Conservation (phyloP, 2,888 invertebrate genomes). For the Nemurella pictetii region DNA sequence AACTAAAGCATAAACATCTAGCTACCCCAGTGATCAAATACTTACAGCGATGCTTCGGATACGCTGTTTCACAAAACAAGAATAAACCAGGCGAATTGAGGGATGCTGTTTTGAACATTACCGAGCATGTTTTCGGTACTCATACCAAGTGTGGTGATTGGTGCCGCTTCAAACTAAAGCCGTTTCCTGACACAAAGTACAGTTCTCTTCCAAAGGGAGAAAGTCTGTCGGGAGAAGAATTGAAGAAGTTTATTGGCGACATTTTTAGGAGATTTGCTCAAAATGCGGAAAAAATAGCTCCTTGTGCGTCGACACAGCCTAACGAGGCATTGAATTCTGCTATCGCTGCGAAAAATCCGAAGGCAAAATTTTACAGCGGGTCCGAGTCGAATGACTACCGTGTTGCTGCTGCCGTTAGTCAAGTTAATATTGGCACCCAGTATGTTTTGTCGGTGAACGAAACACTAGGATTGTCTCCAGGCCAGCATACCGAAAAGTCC, state of each 20-base stretch:
- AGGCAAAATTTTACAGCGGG: conserved; percentile 1
- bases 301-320: conserved; percentile 11
- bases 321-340: conserved; percentile 20
- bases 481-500: background rate
- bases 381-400: conserved; percentile 8
- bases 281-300: conserved; percentile 3
- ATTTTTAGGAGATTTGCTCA: conserved; percentile 8
- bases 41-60: background rate
- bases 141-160: too few relatives aligned
- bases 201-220: too few relatives aligned
- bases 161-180: too few relatives aligned
- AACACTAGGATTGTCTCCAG: conserved; percentile 4
- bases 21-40: too few relatives aligned
- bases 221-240: too few relatives aligned
- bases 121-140: background rate
- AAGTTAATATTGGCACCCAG: conserved; percentile 3
- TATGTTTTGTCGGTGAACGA: conserved; percentile 7
- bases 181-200: too few relatives aligned
- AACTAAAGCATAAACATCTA: too few relatives aligned
- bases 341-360: conserved; percentile 5
- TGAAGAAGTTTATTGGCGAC: background rate
- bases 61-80: conserved; percentile 7
- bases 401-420: conserved; percentile 8
- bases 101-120: background rate
- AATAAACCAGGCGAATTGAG: background rate